Conservation (phyloP, 2,797 vertebrate species). For the Yasuhikotakia modesta region DNA sequence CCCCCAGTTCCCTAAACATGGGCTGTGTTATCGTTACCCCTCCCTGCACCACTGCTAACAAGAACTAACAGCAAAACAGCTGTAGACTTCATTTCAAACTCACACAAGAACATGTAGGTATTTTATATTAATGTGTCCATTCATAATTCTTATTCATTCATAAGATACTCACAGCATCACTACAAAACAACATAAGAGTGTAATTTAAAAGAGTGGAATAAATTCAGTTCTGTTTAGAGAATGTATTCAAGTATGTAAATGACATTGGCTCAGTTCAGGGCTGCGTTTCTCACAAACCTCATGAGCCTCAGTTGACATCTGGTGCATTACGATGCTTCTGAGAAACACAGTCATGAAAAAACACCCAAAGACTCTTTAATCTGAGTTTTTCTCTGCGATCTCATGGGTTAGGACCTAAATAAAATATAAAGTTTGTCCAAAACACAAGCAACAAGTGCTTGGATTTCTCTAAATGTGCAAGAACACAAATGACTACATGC, state of each 20-base stretch:
- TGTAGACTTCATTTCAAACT: slow-evolving; percentile 44
- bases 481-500: not conserved
- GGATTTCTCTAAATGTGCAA: not conserved
- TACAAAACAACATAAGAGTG: not conserved
- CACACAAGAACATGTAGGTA: not conserved
- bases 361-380: too few relatives aligned
- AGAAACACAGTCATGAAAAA: too few relatives aligned
- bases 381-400: too few relatives aligned
- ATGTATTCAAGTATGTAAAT: too few relatives aligned
- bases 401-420: too few relatives aligned
- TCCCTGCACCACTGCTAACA: slow-evolving; percentile 31
- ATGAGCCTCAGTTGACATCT: too few relatives aligned
- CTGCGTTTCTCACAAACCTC: too few relatives aligned
- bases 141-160: not conserved
- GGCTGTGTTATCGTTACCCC: slow-evolving; percentile 66
- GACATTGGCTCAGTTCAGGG: too few relatives aligned
- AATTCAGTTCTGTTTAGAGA: not conserved
- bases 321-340: too few relatives aligned
- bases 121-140: not conserved
- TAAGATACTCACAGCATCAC: not conserved
- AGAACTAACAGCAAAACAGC: slow-evolving; percentile 35
- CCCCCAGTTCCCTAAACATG: slow-evolving; percentile 58
- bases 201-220: not conserved
- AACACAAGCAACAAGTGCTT: too few relatives aligned
- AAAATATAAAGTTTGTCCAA: too few relatives aligned